Percentiles rank a stretch among this genome's conserved stretches.
These are phyloP conservation scores for Drosophila subpulchrella DNA, from an alignment of 1,140 invertebrate species.

Conservation along the genomic window DNA sequence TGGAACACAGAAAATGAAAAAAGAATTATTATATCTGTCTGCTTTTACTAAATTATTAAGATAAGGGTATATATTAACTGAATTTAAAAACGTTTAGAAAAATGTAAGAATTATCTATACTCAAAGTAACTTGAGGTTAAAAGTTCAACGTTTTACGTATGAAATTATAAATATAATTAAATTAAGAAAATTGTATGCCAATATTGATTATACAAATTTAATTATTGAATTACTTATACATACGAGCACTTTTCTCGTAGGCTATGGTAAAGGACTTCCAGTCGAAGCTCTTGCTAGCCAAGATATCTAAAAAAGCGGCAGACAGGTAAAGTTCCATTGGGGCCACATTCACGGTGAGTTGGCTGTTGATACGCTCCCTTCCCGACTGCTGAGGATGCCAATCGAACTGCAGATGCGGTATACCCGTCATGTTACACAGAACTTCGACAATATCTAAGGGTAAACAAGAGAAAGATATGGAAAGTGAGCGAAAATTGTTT, in stretches of 20 bases:
- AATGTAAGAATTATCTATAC: too few relatives aligned
- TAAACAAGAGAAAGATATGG: conserved; percentile 1
- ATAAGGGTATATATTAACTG: too few relatives aligned
- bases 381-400: conserved; percentile 87
- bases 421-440: conserved; percentile 89
- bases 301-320: conserved; percentile 89
- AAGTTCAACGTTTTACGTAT: too few relatives aligned
- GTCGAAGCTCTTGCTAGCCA: conserved; percentile 87
- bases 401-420: conserved; percentile 88
- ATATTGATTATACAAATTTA: neutral
- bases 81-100: too few relatives aligned
- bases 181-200: too few relatives aligned
- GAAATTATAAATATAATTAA: too few relatives aligned
- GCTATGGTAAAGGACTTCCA: conserved; percentile 93
- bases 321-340: conserved; percentile 89
- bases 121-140: too few relatives aligned
- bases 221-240: conserved; percentile 76
- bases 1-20: neutral
- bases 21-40: too few relatives aligned
- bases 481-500: neutral
- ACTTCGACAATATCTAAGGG: conserved; percentile 86
- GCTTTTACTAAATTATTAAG: too few relatives aligned
- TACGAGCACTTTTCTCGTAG: conserved; percentile 91
- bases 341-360: conserved; percentile 88
- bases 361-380: conserved; percentile 83